These are phyloP conservation scores for Auanema sp. DNA, from an alignment of 2,888 invertebrate species.

Conservation along the genomic window DNA sequence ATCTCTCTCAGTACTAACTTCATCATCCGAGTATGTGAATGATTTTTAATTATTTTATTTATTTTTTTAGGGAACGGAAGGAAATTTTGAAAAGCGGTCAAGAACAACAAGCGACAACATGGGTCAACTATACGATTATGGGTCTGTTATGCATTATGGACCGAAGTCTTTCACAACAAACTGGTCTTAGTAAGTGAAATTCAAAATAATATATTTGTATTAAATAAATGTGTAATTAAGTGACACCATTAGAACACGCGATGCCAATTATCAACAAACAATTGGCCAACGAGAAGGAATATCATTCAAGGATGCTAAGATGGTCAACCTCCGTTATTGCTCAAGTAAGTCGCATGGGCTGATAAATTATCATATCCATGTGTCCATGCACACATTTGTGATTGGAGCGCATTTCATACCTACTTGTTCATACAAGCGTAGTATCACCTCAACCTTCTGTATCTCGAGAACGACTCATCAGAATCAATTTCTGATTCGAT, in stretches of 20 bases:
- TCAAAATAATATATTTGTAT: background rate
- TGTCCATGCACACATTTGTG: background rate
- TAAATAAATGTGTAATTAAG: constrained; percentile 21
- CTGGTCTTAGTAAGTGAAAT: constrained; percentile 31
- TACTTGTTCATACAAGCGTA: too few species aligned
- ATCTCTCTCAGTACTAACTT: constrained; percentile 44
- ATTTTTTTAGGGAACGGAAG: constrained; percentile 50
- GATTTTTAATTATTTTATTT: too few species aligned
- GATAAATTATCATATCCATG: background rate
- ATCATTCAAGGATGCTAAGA: constrained; percentile 62
- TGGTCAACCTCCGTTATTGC: constrained; percentile 62
- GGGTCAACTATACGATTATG: constrained; percentile 57
- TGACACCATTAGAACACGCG: constrained; percentile 49
- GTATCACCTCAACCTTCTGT: background rate
- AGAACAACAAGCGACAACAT: constrained; percentile 54
- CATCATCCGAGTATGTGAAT: constrained; percentile 42
- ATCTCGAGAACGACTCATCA: background rate
- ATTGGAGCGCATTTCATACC: too few species aligned
- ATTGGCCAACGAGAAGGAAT: constrained; percentile 58
- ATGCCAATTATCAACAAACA: constrained; percentile 56
- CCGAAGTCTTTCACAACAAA: constrained; percentile 59
- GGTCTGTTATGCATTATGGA: constrained; percentile 58
- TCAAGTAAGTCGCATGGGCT: constrained; percentile 34
- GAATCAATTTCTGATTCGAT: too few species aligned
- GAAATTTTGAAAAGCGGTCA: constrained; percentile 62